Conservation (phyloP, 2,888 invertebrate genomes). For the Hydrotaea cyrtoneurina region DNA sequence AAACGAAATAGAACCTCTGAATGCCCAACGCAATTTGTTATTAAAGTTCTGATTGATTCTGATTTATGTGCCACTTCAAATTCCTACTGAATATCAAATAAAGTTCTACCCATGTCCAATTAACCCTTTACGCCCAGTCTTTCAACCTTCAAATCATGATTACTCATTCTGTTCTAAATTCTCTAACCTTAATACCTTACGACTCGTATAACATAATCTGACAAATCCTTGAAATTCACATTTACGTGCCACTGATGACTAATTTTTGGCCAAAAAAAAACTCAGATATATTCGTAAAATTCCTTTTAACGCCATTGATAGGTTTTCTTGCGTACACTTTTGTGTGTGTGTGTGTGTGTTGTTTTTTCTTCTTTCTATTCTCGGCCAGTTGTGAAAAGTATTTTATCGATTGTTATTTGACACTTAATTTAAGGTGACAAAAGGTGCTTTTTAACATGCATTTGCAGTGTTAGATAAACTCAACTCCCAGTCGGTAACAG, state of each 20-base stretch:
- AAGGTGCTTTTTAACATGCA: conserved; percentile 68
- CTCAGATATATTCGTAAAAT: neutral
- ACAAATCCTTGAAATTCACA: conserved; percentile 50
- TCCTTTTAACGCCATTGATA: neutral
- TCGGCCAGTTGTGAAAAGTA: conserved; percentile 37
- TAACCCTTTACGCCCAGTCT: conserved; percentile 15
- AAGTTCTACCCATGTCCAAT: neutral
- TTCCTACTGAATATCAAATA: too few relatives aligned
- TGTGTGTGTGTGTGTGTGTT: too few relatives aligned
- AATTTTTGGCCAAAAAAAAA: conserved; percentile 41
- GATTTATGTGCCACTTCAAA: neutral
- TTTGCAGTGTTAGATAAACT: conserved; percentile 65
- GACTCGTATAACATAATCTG: conserved; percentile 44
- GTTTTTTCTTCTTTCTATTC: too few relatives aligned
- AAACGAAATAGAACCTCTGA: too few relatives aligned
- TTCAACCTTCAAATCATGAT: conserved; percentile 4
- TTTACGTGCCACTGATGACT: conserved; percentile 53
- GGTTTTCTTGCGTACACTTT: neutral
- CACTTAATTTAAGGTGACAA: conserved; percentile 77
- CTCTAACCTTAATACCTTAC: conserved; percentile 63
- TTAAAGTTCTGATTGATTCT: neutral
- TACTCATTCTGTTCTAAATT: conserved; percentile 24
- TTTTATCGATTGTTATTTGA: conserved; percentile 77
- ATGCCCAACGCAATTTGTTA: too few relatives aligned
- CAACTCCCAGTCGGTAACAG: conserved; percentile 41